phyloP scores from a whole-genome alignment of 1,140 invertebrate species.

The Ostrea denselamellosa region DNA sequence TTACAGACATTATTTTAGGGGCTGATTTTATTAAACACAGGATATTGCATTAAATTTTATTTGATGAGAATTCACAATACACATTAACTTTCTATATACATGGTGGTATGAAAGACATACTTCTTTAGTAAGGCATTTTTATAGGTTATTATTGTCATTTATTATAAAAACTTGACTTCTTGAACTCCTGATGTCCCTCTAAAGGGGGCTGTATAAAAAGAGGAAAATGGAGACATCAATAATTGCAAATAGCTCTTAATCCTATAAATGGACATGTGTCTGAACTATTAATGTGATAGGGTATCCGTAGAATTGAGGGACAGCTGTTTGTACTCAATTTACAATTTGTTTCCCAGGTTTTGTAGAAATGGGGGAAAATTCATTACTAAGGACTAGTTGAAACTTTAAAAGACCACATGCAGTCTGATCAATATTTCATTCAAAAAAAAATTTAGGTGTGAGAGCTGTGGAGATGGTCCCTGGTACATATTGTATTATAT shows the following conservation, averaged over 20 bases:
- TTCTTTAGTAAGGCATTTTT: background rate
- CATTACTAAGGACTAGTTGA: background rate
- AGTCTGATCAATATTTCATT: slow-evolving; percentile 23
- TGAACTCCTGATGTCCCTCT: background rate
- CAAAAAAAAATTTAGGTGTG: background rate
- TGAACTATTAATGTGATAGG: background rate
- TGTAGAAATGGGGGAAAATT: background rate
- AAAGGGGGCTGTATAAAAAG: slow-evolving; percentile 4
- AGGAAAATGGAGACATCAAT: background rate
- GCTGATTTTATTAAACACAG: no score
- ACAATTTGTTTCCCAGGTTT: background rate
- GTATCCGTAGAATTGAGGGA: background rate
- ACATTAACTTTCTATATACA: no score
- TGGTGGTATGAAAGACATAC: background rate
- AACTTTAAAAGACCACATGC: background rate
- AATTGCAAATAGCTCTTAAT: background rate
- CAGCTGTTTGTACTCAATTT: background rate
- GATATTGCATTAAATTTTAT: no score
- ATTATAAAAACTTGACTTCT: slow-evolving; percentile 37
- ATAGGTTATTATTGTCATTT: slow-evolving; percentile 12
- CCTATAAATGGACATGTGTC: background rate
- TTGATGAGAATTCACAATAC: no score
- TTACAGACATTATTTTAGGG: no score
- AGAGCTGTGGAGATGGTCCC: slow-evolving; percentile 18
- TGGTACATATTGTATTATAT: background rate